Conservation (phyloP, 2,797 vertebrate genomes). For the Parauchenoglanis punctatus region DNA sequence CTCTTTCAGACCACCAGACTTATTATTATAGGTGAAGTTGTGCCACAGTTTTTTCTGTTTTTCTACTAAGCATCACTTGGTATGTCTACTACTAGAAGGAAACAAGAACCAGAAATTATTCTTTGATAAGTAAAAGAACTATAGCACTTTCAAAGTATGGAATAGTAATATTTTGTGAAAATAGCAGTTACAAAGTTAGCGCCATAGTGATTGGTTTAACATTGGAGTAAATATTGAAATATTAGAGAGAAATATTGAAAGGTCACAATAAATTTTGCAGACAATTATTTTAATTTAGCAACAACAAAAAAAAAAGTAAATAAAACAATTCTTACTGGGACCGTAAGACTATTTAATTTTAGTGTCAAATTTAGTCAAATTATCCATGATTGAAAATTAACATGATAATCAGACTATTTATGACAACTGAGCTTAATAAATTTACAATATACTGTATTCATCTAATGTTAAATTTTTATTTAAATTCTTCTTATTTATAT, state of each 20-base stretch:
- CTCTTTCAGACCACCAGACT: constrained; percentile 93
- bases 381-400: no score
- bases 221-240: no score
- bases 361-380: background rate
- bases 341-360: background rate
- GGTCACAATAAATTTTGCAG: background rate
- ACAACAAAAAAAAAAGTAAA: background rate
- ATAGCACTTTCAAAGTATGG: background rate
- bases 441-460: background rate
- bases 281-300: background rate
- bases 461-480: background rate
- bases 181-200: background rate
- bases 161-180: background rate
- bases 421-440: background rate
- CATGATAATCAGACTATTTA: background rate
- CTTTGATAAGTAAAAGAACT: background rate
- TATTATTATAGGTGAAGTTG: constrained; percentile 86
- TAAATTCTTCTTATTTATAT: background rate
- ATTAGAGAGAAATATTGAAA: no score
- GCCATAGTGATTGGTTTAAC: background rate
- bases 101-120: background rate
- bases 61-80: background rate
- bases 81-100: background rate
- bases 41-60: background rate
- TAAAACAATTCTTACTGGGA: background rate